Conservation (phyloP, 2,113 vertebrate species). For the Malurus elegans region DNA sequence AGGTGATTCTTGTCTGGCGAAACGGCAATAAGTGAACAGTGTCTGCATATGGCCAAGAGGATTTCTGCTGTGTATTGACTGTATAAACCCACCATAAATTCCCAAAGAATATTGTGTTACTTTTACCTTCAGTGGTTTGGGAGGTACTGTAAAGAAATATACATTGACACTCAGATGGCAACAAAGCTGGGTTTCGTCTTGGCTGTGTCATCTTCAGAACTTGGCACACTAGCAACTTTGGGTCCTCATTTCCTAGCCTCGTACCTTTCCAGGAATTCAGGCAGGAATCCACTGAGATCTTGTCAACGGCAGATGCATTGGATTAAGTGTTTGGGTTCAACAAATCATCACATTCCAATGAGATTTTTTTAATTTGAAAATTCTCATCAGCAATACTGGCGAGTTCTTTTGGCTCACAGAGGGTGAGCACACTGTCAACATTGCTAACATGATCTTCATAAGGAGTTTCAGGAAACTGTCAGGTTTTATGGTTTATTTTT, state of each 20-base stretch:
- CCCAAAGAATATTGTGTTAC: neutral
- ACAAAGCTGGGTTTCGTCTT: neutral
- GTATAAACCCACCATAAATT: neutral
- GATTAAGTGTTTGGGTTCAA: neutral
- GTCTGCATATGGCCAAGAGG: neutral
- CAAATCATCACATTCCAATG: neutral
- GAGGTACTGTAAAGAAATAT: neutral
- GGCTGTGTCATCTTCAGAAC: neutral
- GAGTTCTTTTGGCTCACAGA: neutral
- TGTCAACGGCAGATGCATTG: neutral
- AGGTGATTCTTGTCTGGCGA: neutral
- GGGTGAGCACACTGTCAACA: neutral
- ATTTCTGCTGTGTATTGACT: neutral
- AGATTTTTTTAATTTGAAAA: neutral
- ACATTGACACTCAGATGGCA: neutral
- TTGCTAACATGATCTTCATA: neutral
- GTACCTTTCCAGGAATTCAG: neutral
- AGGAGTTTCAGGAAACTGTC: neutral
- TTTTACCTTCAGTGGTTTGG: neutral
- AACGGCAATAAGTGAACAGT: neutral
- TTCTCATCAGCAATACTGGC: neutral
- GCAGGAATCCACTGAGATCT: neutral
- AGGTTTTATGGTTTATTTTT: neutral
- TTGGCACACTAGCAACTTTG: neutral
- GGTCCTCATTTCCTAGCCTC: neutral